phyloP scores from a whole-genome alignment of 2,797 vertebrate species.

The Phoeniculus purpureus region DNA sequence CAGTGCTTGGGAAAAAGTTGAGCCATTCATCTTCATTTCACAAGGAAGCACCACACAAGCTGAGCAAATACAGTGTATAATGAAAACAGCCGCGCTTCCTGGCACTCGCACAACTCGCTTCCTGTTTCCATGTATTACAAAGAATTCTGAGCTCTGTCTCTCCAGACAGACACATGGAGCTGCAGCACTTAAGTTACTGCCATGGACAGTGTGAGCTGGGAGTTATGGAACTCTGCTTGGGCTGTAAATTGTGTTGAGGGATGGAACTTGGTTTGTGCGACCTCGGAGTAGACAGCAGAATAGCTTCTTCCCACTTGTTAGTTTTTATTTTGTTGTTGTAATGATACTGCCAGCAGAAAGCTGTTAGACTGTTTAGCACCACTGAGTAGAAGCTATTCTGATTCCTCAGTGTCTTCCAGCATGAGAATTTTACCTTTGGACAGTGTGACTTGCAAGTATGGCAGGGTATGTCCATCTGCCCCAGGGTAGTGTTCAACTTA shows the following conservation, averaged over 20 bases:
- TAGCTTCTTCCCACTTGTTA: not conserved
- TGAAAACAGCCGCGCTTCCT: not conserved
- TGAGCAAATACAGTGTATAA: not conserved
- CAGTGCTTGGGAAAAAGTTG: not conserved
- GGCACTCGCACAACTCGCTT: not conserved
- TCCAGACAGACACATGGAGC: accelerated
- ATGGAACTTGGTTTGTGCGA: accelerated
- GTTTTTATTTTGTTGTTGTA: not conserved
- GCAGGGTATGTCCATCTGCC: accelerated
- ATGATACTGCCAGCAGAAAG: not conserved
- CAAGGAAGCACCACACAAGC: not conserved
- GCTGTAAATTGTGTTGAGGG: not conserved
- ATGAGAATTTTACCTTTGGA: not conserved
- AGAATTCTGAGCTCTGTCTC: not conserved
- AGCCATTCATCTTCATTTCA: not conserved
- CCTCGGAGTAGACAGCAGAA: not conserved
- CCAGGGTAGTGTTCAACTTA: not conserved
- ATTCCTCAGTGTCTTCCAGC: not conserved
- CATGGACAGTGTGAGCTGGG: not conserved
- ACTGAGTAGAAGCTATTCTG: not conserved
- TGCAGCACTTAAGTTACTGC: not conserved
- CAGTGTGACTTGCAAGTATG: not conserved
- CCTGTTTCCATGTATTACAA: not conserved
- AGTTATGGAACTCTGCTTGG: not conserved
- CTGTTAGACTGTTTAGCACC: not conserved